These are phyloP conservation scores for Phylloscopus trochilus DNA, from an alignment of 2,113 vertebrate genomes.

Conservation along the genomic window DNA sequence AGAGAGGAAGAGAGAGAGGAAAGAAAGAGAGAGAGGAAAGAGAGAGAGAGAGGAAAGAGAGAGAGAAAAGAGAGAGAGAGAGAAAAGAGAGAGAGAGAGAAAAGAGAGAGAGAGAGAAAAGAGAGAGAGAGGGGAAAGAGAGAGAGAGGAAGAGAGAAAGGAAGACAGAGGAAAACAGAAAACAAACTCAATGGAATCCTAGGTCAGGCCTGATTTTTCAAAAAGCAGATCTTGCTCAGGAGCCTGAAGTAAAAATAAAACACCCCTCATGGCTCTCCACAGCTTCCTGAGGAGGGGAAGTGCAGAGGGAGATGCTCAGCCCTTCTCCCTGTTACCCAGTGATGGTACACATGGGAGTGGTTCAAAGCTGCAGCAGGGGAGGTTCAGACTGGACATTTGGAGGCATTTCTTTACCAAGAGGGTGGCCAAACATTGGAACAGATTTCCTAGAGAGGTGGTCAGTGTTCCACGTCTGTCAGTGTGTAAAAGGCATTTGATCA, in stretches of 20 bases:
- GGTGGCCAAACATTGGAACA: background rate
- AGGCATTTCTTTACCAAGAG: background rate
- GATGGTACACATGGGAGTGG: accelerated
- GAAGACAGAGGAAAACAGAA: accelerated
- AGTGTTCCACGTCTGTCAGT: background rate
- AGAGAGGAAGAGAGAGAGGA: accelerated
- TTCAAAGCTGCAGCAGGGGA: background rate
- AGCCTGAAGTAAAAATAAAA: background rate
- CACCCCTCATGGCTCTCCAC: background rate
- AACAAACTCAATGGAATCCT: background rate
- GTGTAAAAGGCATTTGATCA: background rate
- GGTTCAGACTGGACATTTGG: background rate
- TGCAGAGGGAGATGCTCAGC: background rate
- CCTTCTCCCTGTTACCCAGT: background rate
- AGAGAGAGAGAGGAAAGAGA: accelerated
- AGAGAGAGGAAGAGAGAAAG: accelerated
- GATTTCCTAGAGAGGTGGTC: background rate
- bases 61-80: accelerated
- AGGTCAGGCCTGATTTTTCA: background rate
- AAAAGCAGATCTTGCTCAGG: background rate
- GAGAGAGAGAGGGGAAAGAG: accelerated
- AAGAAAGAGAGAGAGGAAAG: accelerated
- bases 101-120: accelerated
- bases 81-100: accelerated
- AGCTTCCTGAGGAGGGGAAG: background rate